phyloP scores from a whole-genome alignment of 2,113 vertebrate genomes.

The Bothrops jararaca region DNA sequence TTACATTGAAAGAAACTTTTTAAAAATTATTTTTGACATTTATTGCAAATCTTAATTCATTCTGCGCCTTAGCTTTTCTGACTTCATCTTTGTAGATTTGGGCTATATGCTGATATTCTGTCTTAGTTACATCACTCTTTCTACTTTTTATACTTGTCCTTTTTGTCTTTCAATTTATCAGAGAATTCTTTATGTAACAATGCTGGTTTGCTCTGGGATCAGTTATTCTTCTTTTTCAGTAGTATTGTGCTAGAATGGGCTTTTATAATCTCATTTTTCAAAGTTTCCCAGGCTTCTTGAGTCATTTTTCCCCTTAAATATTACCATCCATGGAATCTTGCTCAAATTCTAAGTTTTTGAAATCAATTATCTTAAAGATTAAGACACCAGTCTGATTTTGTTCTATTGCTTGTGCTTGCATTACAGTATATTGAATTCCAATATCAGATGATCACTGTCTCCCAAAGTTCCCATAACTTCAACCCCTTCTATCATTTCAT shows the following conservation, averaged over 20 bases:
- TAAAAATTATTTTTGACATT: not conserved
- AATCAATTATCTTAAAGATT: not conserved
- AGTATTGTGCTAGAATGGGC: not conserved
- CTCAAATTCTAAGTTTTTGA: not conserved
- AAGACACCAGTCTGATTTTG: not conserved
- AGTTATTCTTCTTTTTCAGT: not conserved
- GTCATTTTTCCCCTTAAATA: not conserved
- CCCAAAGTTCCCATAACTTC: not conserved
- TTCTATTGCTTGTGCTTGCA: not conserved
- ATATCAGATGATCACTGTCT: not conserved
- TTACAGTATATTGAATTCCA: not conserved
- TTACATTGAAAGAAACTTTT: not conserved
- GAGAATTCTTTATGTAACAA: not conserved
- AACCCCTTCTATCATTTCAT: not conserved
- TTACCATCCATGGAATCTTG: not conserved
- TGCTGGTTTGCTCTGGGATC: not conserved
- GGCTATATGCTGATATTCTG: not conserved
- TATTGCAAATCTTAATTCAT: not conserved
- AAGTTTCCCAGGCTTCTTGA: not conserved
- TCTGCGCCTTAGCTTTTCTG: not conserved
- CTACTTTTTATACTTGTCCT: not conserved
- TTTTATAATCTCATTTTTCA: not conserved
- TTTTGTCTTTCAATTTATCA: not conserved
- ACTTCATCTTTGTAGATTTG: not conserved
- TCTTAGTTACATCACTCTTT: not conserved